Evolutionary conservation across 2,888 invertebrate species (phyloP).

Genomic region (Pterostichus madidus): DNA sequence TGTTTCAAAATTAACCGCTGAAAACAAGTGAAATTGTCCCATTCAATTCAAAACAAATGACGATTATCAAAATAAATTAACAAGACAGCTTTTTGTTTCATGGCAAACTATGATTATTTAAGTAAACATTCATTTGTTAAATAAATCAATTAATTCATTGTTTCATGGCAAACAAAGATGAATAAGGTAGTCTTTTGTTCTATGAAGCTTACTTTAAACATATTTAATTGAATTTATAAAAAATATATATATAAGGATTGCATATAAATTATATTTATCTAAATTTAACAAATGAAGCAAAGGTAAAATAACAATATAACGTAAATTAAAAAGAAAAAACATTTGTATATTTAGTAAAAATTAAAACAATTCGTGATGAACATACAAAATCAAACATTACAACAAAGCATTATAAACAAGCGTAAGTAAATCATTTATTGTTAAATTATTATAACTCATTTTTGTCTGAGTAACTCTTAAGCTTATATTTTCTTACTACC

Average conservation of each 20-base stretch:
- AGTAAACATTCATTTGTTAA: no score
- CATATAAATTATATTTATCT: no score
- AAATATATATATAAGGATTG: no score
- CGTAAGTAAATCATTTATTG: conserved; percentile 3
- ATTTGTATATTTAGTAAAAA: conserved; percentile 37
- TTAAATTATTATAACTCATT: neutral
- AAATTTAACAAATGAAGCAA: neutral
- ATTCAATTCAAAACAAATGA: neutral
- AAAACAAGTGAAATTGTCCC: neutral
- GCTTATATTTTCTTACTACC: conserved; percentile 67
- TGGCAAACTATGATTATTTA: no score
- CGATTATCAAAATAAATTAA: no score
- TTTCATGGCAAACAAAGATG: no score
- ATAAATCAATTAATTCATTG: no score
- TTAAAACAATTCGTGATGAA: conserved; percentile 2
- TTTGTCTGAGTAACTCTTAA: neutral
- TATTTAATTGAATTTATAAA: no score
- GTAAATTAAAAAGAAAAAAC: conserved; percentile 13
- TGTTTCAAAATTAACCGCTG: conserved; percentile 32
- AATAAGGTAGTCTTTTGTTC: no score
- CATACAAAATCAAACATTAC: neutral
- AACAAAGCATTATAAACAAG: conserved; percentile 22
- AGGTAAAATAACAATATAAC: neutral
- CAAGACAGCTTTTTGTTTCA: no score
- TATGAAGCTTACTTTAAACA: no score